Evolutionary conservation across 92 coral and sea anemone species (phyloP), one percentile per base, ranked within the genome.

Genomic region (Diadumene lineata): DNA sequence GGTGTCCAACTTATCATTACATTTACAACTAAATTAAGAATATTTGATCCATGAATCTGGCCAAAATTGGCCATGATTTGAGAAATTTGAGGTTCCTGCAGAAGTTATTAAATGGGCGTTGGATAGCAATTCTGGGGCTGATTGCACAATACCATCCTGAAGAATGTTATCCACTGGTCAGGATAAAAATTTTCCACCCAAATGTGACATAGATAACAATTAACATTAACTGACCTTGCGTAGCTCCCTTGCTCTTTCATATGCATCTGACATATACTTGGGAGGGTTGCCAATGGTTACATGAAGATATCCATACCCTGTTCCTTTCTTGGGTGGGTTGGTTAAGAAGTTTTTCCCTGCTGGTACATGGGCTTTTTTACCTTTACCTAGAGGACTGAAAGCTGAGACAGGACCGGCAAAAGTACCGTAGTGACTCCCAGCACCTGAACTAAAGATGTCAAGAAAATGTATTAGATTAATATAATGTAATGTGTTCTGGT

Each of bases 371-470:
- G 84, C 78, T 43, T 89, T 89, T 74, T 89, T 96, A 26, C 91
- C 89, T 60, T 89, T 92, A 33, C 65, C 32, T 8, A 92, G 96
- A 11, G 99, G 99, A 61, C 99, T 96, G 55, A 96, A 96, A 2
- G 99, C 97, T 61, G 50, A 29, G 15, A 89, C 87, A 26, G 99
- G 77, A 34, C 99, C 99, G 72, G 96, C 50, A 86, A 96, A 92
- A 4, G 99, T 96, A 17, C 99, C 99, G 51, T 96, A 96, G 34
- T 96, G 99, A 72, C 85, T 96, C 1, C 99, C 99, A 7, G 88
- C 96, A 50, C 99, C 99, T 56, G 93, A 89, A 50, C 99, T 91
- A 62, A 13, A 62, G n/a, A n/a, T n/a, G n/a, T n/a, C n/a, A n/a
- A n/a, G n/a, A n/a, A n/a, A n/a, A n/a, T n/a, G n/a, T n/a, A n/a